Base-by-base conservation (phyloP, 2,797 vertebrate genomes). In the Sparus aurata region DNA sequence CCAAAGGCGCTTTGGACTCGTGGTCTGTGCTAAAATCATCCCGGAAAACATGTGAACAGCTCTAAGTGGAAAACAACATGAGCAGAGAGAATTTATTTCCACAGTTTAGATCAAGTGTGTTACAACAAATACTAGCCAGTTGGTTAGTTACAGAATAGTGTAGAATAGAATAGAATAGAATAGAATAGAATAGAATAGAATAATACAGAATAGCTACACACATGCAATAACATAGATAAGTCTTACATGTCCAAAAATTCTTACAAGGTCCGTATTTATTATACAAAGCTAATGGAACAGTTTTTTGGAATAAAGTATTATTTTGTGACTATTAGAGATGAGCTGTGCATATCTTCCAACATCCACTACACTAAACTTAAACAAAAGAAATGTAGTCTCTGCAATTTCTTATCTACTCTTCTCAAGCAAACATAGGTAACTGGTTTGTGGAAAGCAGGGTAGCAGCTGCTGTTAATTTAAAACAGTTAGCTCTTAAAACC, bases 1-100 rank as follows among this genome's bases (percentile, higher is more conserved):
- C 27, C 50, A 43, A 68, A 59, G n/a, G 38, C 11, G 34, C 2
- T 17, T 6, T 3, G 23, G 43, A 50, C 71, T 69, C 38, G 53
- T 49, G 68, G 30, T 73, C n/a, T 74, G 52, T 69, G 61, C 30
- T 64, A 54, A 54, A 55, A 73, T 55, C 20, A 52, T 52, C 13
- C 23, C 18, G 8, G 46, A 76, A 5, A 69, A 69, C 62, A 75
- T 60, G 46, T 59, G 54, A 79, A 41, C 53, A 43, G n/a, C 43
- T 69, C 4, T 23, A n/a, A 23, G 34, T 4, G 12, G 27, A 68
- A 59, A 73, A 71, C n/a, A 69, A 55, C 60, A 0, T 27, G 18
- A 54, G 46, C 11, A 79, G 18, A 68, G 23, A 73, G 12, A 49
- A 47, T 41, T 38, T 53, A 7, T 16, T 9, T 46, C 25, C n/a